These are phyloP conservation scores for Cheirogaleus major DNA, from an alignment of 2,797 vertebrate genomes.

Conservation along the genomic window DNA sequence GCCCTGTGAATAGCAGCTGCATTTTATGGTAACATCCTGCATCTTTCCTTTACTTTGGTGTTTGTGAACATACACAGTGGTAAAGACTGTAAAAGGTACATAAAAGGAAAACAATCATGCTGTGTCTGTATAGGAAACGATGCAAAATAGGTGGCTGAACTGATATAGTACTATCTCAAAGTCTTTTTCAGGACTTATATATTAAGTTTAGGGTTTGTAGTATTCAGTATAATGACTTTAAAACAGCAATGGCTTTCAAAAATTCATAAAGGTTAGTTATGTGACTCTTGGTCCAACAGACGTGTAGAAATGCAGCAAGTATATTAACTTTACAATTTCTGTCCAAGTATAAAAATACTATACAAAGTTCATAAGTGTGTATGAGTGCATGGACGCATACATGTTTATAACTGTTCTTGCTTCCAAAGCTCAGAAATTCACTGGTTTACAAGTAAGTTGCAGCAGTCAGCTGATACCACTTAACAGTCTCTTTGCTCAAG, in stretches of 20 bases:
- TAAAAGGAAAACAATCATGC: slow-evolving; percentile 65
- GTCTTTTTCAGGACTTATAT: slow-evolving; percentile 56
- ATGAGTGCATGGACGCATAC: neutral
- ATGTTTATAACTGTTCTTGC: slow-evolving; percentile 42
- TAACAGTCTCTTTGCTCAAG: slow-evolving; percentile 96
- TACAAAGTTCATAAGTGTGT: slow-evolving; percentile 67
- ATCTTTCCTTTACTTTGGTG: slow-evolving; percentile 69
- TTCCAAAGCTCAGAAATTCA: slow-evolving; percentile 57
- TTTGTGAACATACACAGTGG: slow-evolving; percentile 62
- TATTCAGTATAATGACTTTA: slow-evolving; percentile 54
- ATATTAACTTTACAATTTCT: slow-evolving; percentile 76
- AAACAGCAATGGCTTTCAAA: slow-evolving; percentile 64
- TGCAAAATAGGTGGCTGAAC: slow-evolving; percentile 32
- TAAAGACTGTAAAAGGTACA: slow-evolving; percentile 60
- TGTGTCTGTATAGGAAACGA: slow-evolving; percentile 67
- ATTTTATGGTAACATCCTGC: slow-evolving; percentile 53
- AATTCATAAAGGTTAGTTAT: slow-evolving; percentile 76
- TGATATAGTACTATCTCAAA: slow-evolving; percentile 51
- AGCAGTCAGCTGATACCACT: slow-evolving; percentile 96
- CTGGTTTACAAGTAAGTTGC: slow-evolving; percentile 90
- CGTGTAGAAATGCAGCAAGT: slow-evolving; percentile 75
- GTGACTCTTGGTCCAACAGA: slow-evolving; percentile 80
- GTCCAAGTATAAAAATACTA: slow-evolving; percentile 83
- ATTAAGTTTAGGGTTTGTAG: slow-evolving; percentile 64
- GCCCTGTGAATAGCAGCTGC: slow-evolving; percentile 67